Evolutionary conservation across 2,797 vertebrate species (phyloP), one percentile per base, ranked within the genome.

Genomic region (Melanotaenia parkinsoni): DNA sequence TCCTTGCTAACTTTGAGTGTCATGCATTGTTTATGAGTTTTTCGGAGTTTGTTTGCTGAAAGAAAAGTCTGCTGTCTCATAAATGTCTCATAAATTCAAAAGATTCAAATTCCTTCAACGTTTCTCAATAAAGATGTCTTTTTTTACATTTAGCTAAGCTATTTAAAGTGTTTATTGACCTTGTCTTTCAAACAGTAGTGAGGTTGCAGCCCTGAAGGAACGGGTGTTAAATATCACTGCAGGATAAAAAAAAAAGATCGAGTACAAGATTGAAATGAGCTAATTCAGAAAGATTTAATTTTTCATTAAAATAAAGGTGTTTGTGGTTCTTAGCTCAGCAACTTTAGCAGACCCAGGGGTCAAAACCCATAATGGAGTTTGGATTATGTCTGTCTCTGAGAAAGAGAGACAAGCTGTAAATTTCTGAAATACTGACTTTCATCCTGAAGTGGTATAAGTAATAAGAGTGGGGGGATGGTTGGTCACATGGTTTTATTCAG

Each of bases 121-220:
- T 38, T 28, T 37, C 20, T 53, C 4, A 47, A 14, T 43, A 30
- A 38, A 9, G 4, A 51, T 9, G 1, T 18, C 2, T 3, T n/a
- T n/a, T n/a, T 73, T 58, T 13, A 56, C 43, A 45, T 63, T 47
- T 58, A 10, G 40, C 43, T 1, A 37, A 14, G 10, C 58, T 28
- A 2, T 58, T 33, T 26, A 33, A 56, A 58, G 40, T 1, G 22
- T 37, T 1, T 80, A 84, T 82, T 74, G 71, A 88, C 85, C 63
- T 24, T 24, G 22, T 22, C 74, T 66, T 71, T 67, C 47, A 71
- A 63, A 67, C 68, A 33, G 20, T 4, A 20, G 20, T 43, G 58
- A 70, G 61, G 12, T 62, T n/a, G 63, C 3, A 2, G 51, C 58
- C 32, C 58, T 64, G 63, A 61, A 59, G 65, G 32, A 58, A 35